phyloP scores from a whole-genome alignment of 1,140 invertebrate genomes.

The Diorhabda elongata region DNA sequence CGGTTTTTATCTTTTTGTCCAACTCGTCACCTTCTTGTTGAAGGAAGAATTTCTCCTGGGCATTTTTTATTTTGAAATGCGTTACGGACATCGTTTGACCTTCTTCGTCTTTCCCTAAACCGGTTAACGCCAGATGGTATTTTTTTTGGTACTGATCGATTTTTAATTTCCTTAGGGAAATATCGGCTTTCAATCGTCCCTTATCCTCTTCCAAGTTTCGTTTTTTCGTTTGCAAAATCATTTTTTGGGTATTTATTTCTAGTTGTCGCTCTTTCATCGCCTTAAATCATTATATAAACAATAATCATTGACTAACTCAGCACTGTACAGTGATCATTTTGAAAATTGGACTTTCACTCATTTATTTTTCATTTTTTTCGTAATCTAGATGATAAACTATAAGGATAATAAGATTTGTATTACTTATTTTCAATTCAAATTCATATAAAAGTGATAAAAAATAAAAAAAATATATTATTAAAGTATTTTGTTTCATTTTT shows the following conservation, averaged over 20 bases:
- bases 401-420: too few relatives aligned
- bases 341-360: too few relatives aligned
- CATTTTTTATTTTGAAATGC: constrained; percentile 64
- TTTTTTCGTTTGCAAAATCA: constrained; percentile 55
- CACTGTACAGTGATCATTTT: too few relatives aligned
- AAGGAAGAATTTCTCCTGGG: constrained; percentile 63
- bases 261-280: constrained; percentile 60
- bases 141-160: constrained; percentile 58
- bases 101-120: constrained; percentile 55
- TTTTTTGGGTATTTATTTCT: constrained; percentile 58
- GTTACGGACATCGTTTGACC: constrained; percentile 58
- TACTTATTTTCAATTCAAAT: too few relatives aligned
- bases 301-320: too few relatives aligned
- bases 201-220: constrained; percentile 56
- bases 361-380: too few relatives aligned
- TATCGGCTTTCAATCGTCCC: constrained; percentile 53
- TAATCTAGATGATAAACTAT: too few relatives aligned
- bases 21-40: constrained; percentile 66
- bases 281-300: constrained; percentile 40
- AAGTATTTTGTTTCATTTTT: too few relatives aligned
- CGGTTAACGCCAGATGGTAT: constrained; percentile 34
- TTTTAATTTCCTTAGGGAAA: constrained; percentile 54
- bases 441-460: too few relatives aligned
- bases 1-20: constrained; percentile 61
- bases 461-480: too few relatives aligned